These are phyloP conservation scores for Mechanitis messenoides DNA, from an alignment of 2,888 invertebrate species.

Conservation along the genomic window DNA sequence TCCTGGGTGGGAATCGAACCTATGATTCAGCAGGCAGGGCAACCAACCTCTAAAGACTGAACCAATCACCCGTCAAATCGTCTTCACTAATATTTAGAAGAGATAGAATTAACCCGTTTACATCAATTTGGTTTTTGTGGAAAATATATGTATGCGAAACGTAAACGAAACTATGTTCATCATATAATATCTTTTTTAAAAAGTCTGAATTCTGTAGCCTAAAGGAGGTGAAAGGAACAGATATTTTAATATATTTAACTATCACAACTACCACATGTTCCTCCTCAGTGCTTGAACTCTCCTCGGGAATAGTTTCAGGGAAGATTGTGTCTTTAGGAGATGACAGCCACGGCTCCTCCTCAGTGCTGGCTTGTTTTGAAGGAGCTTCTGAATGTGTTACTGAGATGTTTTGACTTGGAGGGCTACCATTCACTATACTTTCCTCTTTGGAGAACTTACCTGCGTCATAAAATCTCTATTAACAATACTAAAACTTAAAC, in stretches of 20 bases:
- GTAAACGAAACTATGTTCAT: no score
- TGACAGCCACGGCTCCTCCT: slow-evolving; percentile 88
- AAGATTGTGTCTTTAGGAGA: slow-evolving; percentile 92
- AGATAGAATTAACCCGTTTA: no score
- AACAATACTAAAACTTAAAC: no score
- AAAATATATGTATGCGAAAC: not conserved
- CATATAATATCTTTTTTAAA: no score
- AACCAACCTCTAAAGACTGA: no score
- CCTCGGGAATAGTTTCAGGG: slow-evolving; percentile 94
- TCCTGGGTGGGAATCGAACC: no score
- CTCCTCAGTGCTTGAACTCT: slow-evolving; percentile 94
- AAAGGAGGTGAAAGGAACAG: not conserved
- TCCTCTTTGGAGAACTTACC: slow-evolving; percentile 71
- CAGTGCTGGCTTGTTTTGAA: slow-evolving; percentile 68
- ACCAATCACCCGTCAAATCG: no score
- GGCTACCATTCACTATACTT: slow-evolving; percentile 72
- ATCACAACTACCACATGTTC: slow-evolving; percentile 83
- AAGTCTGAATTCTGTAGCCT: no score
- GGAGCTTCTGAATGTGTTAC: slow-evolving; percentile 74
- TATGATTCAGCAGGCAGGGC: no score
- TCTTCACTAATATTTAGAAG: no score
- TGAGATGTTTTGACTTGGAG: slow-evolving; percentile 78
- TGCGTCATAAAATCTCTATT: slow-evolving; percentile 28
- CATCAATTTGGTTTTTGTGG: no score
- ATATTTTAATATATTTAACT: slow-evolving; percentile 6